phyloP scores from a whole-genome alignment of 2,888 invertebrate genomes.

The Tromatobia lineatoria region DNA sequence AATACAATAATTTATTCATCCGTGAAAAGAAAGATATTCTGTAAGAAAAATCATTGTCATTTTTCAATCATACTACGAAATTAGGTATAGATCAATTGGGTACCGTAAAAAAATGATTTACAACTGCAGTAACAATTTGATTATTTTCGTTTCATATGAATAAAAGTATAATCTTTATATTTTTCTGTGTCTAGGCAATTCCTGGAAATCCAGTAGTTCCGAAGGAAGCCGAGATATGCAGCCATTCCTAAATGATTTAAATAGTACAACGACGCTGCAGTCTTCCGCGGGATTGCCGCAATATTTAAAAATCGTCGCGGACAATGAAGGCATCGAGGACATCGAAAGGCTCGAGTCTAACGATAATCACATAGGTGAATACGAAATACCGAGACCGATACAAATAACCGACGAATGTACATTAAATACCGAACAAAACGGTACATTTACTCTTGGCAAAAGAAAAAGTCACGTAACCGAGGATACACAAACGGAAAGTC shows the following conservation, averaged over 20 bases:
- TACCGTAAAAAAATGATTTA: not conserved
- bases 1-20: no score
- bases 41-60: not conserved
- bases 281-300: slow-evolving; percentile 85
- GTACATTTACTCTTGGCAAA: slow-evolving; percentile 16
- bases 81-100: slow-evolving; percentile 34
- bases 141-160: no score
- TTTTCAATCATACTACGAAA: slow-evolving; percentile 39
- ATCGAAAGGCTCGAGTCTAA: slow-evolving; percentile 77
- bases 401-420: slow-evolving; percentile 68
- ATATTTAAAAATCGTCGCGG: slow-evolving; percentile 90
- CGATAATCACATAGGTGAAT: slow-evolving; percentile 87
- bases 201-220: slow-evolving; percentile 86
- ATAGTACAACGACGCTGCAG: slow-evolving; percentile 73
- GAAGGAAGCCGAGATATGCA: slow-evolving; percentile 86
- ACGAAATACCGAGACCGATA: slow-evolving; percentile 88
- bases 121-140: not conserved
- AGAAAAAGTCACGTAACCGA: slow-evolving; percentile 21
- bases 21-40: not conserved
- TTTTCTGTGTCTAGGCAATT: slow-evolving; percentile 82
- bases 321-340: slow-evolving; percentile 82
- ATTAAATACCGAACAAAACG: slow-evolving; percentile 64
- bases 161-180: no score
- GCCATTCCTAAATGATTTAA: slow-evolving; percentile 84
- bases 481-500: slow-evolving; percentile 17